These are phyloP conservation scores for Enteromius thamalakanensis DNA, from an alignment of 2,797 vertebrate species.

Conservation along the genomic window DNA sequence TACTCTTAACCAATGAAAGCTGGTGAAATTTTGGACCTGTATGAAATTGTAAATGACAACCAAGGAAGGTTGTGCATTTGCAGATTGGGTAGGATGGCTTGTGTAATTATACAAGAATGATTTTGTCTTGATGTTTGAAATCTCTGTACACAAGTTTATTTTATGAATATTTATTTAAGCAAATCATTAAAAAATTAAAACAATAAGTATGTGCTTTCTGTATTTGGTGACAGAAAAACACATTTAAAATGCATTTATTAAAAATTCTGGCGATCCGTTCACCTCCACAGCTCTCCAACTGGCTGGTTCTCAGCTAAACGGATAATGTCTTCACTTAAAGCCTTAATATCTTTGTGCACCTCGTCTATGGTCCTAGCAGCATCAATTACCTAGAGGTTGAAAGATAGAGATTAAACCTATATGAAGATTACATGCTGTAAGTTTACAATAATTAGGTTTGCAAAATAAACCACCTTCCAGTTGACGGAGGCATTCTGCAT, in stretches of 20 bases:
- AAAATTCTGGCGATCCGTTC: conserved; percentile 20
- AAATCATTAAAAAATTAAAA: conserved; percentile 65
- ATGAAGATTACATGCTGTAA: neutral
- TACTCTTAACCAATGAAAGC: conserved; percentile 59
- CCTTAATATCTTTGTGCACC: conserved; percentile 82
- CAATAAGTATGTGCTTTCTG: neutral
- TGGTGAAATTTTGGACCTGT: conserved; percentile 67
- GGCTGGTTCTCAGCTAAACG: conserved; percentile 67
- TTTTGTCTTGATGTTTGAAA: conserved; percentile 66
- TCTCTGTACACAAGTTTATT: conserved; percentile 68
- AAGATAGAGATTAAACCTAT: neutral
- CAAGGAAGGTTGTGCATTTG: conserved; percentile 56
- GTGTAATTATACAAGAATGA: conserved; percentile 63
- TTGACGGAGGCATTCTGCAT: conserved; percentile 84
- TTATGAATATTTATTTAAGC: conserved; percentile 79
- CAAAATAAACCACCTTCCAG: conserved; percentile 84
- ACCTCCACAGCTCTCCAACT: conserved; percentile 86
- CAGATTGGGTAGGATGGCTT: conserved; percentile 63
- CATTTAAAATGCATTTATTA: neutral
- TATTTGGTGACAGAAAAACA: neutral
- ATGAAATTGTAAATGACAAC: conserved; percentile 72
- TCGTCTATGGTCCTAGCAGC: conserved; percentile 84
- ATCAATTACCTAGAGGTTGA: conserved; percentile 75
- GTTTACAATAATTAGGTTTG: neutral
- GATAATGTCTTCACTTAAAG: conserved; percentile 73